These are phyloP conservation scores for Metaphire vulgaris DNA, from an alignment of 1,140 invertebrate genomes.

Conservation along the genomic window DNA sequence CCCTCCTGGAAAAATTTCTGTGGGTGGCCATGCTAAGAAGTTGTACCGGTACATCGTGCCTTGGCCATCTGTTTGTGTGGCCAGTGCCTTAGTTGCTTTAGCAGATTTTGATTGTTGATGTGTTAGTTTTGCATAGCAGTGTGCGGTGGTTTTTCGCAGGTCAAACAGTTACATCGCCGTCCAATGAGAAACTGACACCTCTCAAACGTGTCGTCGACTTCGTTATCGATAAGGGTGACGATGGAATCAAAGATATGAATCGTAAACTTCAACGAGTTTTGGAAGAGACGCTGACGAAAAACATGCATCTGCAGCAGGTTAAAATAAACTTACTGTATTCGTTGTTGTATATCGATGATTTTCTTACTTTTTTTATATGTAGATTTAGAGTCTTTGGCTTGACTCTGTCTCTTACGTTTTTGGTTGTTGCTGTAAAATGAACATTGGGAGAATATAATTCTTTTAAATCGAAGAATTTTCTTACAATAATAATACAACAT, in stretches of 20 bases:
- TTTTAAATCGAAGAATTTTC: too few relatives aligned
- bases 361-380: background rate
- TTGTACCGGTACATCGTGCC: too few relatives aligned
- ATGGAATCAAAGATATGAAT: constrained; percentile 52
- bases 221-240: constrained; percentile 51
- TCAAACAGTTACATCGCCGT: background rate
- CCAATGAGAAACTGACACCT: background rate
- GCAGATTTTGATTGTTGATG: too few relatives aligned
- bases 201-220: constrained; percentile 53
- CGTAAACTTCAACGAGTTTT: constrained; percentile 53
- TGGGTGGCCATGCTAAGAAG: too few relatives aligned
- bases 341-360: background rate
- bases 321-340: background rate
- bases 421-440: too few relatives aligned
- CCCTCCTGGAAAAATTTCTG: too few relatives aligned
- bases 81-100: too few relatives aligned
- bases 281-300: constrained; percentile 59
- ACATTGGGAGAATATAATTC: too few relatives aligned
- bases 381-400: background rate
- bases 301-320: constrained; percentile 58
- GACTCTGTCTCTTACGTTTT: background rate
- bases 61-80: too few relatives aligned
- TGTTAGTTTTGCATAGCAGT: too few relatives aligned
- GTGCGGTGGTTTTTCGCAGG: background rate
- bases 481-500: too few relatives aligned